These are phyloP conservation scores for Frankliniella intonsa DNA, from an alignment of 2,888 invertebrate genomes.

Conservation along the genomic window DNA sequence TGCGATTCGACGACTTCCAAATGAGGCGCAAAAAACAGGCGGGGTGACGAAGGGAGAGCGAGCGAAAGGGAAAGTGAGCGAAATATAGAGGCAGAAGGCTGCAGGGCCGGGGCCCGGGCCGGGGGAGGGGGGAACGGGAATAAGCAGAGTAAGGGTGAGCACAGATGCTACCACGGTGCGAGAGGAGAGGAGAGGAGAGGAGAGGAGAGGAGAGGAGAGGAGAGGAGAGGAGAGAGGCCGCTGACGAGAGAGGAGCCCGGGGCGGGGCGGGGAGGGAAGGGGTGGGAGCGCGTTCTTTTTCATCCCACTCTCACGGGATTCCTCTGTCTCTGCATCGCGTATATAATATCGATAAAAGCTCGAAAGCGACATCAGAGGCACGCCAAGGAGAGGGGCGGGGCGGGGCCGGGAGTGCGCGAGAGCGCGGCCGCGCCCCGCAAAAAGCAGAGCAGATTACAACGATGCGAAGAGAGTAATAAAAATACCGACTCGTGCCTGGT, in stretches of 20 bases:
- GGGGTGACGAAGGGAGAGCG: not conserved
- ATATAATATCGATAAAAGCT: slow-evolving; percentile 11
- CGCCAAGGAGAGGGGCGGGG: not conserved
- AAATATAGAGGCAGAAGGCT: too few relatives aligned
- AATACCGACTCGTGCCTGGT: not conserved
- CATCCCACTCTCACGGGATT: not conserved
- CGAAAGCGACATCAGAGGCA: slow-evolving; percentile 24
- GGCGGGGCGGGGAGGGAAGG: not conserved
- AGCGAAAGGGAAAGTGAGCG: not conserved
- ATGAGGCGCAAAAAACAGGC: too few relatives aligned
- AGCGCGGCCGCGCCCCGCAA: not conserved
- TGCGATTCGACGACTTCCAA: too few relatives aligned
- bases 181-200: too few relatives aligned
- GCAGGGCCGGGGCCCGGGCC: too few relatives aligned
- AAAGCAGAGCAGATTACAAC: slow-evolving; percentile 9
- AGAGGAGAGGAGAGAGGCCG: too few relatives aligned
- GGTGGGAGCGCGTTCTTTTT: not conserved
- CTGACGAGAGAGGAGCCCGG: too few relatives aligned
- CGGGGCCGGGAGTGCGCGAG: not conserved
- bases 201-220: too few relatives aligned
- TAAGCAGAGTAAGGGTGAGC: not conserved
- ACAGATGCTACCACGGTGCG: not conserved
- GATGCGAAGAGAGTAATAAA: not conserved
- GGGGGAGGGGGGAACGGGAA: not conserved
- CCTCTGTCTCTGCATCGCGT: not conserved